Conservation (phyloP, 1,140 invertebrate genomes). For the Saccostrea echinata region DNA sequence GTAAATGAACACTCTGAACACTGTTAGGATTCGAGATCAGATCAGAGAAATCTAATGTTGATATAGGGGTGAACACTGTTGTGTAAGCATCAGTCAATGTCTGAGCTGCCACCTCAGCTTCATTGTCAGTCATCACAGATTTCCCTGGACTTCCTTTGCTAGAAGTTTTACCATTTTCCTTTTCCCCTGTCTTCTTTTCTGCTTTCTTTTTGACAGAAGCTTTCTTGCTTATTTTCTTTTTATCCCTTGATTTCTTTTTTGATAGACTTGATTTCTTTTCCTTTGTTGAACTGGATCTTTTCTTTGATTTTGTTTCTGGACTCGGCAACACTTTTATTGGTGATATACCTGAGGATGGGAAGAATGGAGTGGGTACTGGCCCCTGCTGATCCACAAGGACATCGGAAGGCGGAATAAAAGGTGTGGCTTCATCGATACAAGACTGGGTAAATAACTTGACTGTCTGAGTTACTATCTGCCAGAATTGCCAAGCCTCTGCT, state of each 20-base stretch:
- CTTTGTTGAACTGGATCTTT: background rate
- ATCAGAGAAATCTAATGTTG: background rate
- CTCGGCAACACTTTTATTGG: background rate
- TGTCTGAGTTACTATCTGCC: constrained; percentile 20
- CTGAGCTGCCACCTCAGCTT: constrained; percentile 16
- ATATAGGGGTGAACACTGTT: background rate
- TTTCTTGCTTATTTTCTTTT: background rate
- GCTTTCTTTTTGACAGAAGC: background rate
- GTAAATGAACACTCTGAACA: constrained; percentile 27
- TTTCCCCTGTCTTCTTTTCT: background rate
- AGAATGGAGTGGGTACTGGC: background rate
- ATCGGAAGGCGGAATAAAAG: background rate
- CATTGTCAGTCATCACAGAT: background rate
- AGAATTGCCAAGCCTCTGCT: constrained; percentile 21
- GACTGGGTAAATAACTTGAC: constrained; percentile 9
- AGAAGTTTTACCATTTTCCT: background rate
- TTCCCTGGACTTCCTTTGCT: background rate
- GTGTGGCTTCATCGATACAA: background rate
- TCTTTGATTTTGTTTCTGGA: background rate
- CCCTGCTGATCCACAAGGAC: background rate
- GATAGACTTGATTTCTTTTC: background rate
- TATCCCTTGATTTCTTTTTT: background rate
- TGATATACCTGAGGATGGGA: background rate
- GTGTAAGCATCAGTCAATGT: background rate
- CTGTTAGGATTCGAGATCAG: constrained; percentile 11